Evolutionary conservation across 2,888 invertebrate species (phyloP), one percentile per base, ranked within the genome.

Genomic region (Drosophila stalkeri): DNA sequence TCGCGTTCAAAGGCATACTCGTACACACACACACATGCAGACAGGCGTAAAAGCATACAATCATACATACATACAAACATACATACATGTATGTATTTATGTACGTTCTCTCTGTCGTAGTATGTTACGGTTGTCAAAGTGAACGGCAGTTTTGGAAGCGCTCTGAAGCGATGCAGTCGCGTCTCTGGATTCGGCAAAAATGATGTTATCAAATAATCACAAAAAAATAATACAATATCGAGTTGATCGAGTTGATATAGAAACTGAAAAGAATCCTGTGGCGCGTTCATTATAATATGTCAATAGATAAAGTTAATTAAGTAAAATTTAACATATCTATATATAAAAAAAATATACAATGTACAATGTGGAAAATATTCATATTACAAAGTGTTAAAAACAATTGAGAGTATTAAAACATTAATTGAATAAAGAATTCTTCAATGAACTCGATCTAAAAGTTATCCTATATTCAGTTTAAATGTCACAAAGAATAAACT

Each of bases 81-180:
- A 72, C 47, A 27, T 33, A 7, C 33, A 51, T 5, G 33, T 3
- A 65, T 60, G 59, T 60, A 35, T 6, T 18, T 18, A 60, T 63
- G 62, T 63, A 47, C 69, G 41, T 44, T 52, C 65, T 61, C 64
- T 71, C 62, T 55, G 64, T 41, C 46, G 54, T 55, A 27, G 60
- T 51, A 43, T 63, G 75, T 65, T 69, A 81, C 62, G 75, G 72
- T 59, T 61, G 79, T 72, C 69, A 71, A 76, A 65, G 72, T 67
- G 59, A 72, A 56, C 77, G 72, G 75, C 88, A 89, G 89, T 89
- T 82, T 80, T 81, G 65, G 66, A 75, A 75, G 76, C 86, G 77
- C 86, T 75, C 72, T 86, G 69, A 80, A 79, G 71, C 77, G 75
- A 84, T 77, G 75, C 88, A 90, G 89, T 90, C 80, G 86, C 71